Evolutionary conservation across 2,797 vertebrate species (phyloP), one percentile per base, ranked within the genome.

Genomic region (Scomberomorus guttatus): DNA sequence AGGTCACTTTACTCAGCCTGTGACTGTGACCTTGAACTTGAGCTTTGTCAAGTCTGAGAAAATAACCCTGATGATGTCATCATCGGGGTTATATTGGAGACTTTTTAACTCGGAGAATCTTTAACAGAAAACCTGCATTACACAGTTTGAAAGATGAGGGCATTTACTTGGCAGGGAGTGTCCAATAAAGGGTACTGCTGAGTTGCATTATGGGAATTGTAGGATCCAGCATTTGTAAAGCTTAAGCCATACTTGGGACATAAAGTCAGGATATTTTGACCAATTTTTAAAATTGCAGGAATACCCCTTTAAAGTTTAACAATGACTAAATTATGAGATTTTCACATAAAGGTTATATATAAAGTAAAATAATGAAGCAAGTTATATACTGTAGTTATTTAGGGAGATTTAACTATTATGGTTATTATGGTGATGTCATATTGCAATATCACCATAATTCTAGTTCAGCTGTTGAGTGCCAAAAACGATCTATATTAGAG

Each of bases 261-360:
- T 6, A 46, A 18, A 46, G 44, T 46, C 6, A 46, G 14, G 17
- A 46, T 46, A 46, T 17, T 46, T 46, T 46, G 44, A 50, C 17
- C 7, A 3, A 7, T 20, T n/a, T 18, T 18, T 18, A 20, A 20
- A 50, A n/a, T 50, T 50, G 7, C 18, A 20, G 46, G 18, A 50
- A 18, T 18, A 50, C 46, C 46, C 46, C 18, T 7, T 20, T 50
- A 50, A 50, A 51, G 3, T 22, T 22, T 57, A 15, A 32, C 24
- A 50, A 6, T 15, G 3, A 24, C 3, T 50, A 20, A 44, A 32
- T 51, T 12, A 57, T 67, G 51, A 75, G 67, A 27, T 71, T 72
- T 83, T 57, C 56, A 51, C 15, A 46, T 22, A 17, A 46, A 46
- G 17, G 37, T 39, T 14, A 42, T 14, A 14, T 42, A 42, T 42